These are phyloP conservation scores for Alviniconcha marisindica DNA, from an alignment of 1,140 invertebrate genomes.

Conservation along the genomic window DNA sequence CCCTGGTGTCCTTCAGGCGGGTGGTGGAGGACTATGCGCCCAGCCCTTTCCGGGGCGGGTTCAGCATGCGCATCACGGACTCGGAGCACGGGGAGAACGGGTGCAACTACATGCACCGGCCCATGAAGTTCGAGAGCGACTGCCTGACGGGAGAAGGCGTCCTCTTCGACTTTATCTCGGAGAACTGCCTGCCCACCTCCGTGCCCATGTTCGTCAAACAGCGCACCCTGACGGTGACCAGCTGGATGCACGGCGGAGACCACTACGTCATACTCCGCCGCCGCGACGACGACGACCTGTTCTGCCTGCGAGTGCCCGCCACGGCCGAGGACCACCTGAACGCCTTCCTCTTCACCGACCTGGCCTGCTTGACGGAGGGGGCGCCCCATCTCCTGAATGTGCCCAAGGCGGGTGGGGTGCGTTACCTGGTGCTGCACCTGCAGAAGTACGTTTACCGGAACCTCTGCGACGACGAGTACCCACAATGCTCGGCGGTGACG, in stretches of 20 bases:
- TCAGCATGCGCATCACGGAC: slow-evolving; percentile 58
- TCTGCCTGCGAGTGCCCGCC: slow-evolving; percentile 57
- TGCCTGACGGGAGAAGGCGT: slow-evolving; percentile 61
- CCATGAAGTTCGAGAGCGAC: slow-evolving; percentile 64
- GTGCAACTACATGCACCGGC: slow-evolving; percentile 60
- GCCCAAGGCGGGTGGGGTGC: not conserved
- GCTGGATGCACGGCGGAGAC: slow-evolving; percentile 52
- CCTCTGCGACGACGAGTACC: slow-evolving; percentile 62
- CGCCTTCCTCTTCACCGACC: slow-evolving; percentile 54
- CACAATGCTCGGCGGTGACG: slow-evolving; percentile 48
- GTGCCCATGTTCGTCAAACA: slow-evolving; percentile 39
- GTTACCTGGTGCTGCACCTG: slow-evolving; percentile 49
- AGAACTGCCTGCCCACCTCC: slow-evolving; percentile 48
- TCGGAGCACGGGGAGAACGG: slow-evolving; percentile 44
- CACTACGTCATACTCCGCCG: slow-evolving; percentile 54
- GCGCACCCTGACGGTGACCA: slow-evolving; percentile 52
- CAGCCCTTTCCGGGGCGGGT: slow-evolving; percentile 60
- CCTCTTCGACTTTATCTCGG: slow-evolving; percentile 55
- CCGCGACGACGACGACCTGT: slow-evolving; percentile 47
- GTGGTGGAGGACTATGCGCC: slow-evolving; percentile 48
- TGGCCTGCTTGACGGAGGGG: slow-evolving; percentile 40
- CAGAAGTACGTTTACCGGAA: slow-evolving; percentile 41
- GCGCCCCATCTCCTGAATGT: not conserved
- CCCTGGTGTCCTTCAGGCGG: slow-evolving; percentile 44
- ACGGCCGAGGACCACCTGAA: slow-evolving; percentile 22